Base-by-base conservation (phyloP, 2,888 invertebrate genomes). In the Amiota communis region DNA sequence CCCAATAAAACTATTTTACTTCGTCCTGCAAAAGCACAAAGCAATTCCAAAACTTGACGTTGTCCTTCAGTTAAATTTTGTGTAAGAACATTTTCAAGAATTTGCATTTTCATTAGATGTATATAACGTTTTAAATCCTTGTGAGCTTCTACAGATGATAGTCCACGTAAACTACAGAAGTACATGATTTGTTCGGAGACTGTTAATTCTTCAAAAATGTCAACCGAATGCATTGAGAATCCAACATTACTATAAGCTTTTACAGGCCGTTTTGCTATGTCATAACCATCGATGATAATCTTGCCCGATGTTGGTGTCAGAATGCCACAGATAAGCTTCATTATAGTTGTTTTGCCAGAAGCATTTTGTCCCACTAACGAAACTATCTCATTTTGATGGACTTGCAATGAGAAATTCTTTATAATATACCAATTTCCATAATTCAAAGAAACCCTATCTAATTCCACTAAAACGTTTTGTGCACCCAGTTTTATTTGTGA, bases 1-100 rank as follows among this genome's bases (percentile, higher is more conserved):
- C 81, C 75, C 0, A 81, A 78, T 1, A 82, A 3, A 0, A 84
- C 76, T 8, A 79, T 67, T 48, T 65, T 61, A 0, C 73, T 81
- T n/a, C 75, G 72, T 2, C 82, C 84, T 0, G 76, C 80, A 65
- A 82, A 82, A 1, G 84, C 83, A 36, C 81, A 76, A 0, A 82
- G 57, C 0, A 75, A 57, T 10, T 75, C 74, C 1, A 84, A 15
- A 0, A 84, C 49, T 12, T 76, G 70, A 10, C 56, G 72, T 12
- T 82, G 75, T 0, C 83, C 77, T 0, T 11, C 15, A 6, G 78
- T 76, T 0, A 82, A 56, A 0, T 8, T 6, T 0, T 15, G 1
- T 0, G 81, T 76, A 1, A 8, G 56, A 0, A 15, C 11, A 0
- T 12, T 0, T 1, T 59, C 36, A 0, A 75, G 15, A 0, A 75